Base-by-base conservation (phyloP, 2,888 invertebrate genomes). In the Aspidiotus rigidus region DNA sequence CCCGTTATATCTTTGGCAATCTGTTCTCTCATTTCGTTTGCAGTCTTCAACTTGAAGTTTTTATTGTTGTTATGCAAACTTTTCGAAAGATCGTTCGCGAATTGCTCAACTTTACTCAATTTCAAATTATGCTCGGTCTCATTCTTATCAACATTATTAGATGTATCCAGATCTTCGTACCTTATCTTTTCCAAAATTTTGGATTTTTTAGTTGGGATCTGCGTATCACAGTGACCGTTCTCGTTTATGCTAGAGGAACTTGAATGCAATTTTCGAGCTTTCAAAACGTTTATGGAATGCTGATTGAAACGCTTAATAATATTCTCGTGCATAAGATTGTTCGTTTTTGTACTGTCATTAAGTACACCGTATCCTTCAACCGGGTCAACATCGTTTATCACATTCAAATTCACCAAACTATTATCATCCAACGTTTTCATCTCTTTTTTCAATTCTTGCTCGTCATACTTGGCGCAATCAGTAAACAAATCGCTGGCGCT, bases 401-500 rank as follows among this genome's bases (percentile, higher is more conserved):
- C 83, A n/a, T 89, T 86, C 63, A 95, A 80, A 79, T 94, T 91
- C 61, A 94, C 81, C 69, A 93, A 81, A 74, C 90, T 85, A 44
- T 89, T 88, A 55, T 83, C 62, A 57, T 71, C 70, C 49, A 73
- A 62, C 40, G 72, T 83, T 72, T 86, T 87, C 73, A 92, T 88
- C 69, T 90, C 90, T 72, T 84, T 86, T 75, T 85, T 85, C 75
- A 88, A 79, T 73, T 86, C 84, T 78, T 88, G 86, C 76, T 98
- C 98, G 78, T 99, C 99, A 75, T 90, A 84, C 82, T 93, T 93
- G 73, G 95, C 94, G 83, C 98, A 99, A 80, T 98, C 98, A 28
- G 94, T 90, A 78, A 99, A 99, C 71, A 98, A 83, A 79, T 99
- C 98, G 81, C 97, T 94, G 76, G 88, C 89, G 73, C 90, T 89